Conservation (phyloP, 2,888 invertebrate genomes). For the Norana najaformis region DNA sequence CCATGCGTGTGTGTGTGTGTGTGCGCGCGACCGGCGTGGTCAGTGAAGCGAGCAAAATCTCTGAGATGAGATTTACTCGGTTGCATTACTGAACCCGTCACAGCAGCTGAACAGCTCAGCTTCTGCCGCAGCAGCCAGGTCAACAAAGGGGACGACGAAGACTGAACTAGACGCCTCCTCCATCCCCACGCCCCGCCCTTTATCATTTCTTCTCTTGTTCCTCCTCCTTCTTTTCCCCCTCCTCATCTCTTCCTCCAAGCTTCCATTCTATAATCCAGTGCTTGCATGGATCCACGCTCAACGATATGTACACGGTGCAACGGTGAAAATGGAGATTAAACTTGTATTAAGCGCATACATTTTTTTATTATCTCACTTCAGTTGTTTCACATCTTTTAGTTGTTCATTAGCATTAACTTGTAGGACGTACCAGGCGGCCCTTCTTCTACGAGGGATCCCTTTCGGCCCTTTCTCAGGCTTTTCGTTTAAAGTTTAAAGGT, state of each 20-base stretch:
- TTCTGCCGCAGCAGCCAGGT: not conserved
- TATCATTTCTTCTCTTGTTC: not conserved
- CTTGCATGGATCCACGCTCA: not conserved
- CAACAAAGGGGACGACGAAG: not conserved
- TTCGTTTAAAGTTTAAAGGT: no score
- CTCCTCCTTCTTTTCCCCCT: not conserved
- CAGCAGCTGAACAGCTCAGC: not conserved
- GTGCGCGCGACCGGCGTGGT: not conserved
- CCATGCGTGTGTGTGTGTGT: not conserved
- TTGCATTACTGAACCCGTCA: not conserved
- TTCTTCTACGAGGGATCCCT: no score
- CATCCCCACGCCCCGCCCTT: no score
- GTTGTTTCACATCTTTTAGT: no score
- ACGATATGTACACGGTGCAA: not conserved
- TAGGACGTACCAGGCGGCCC: no score
- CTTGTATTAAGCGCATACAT: no score
- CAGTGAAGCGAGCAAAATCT: not conserved
- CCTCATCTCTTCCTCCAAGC: not conserved
- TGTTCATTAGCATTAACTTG: no score
- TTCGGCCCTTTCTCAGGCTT: no score
- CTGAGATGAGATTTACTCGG: slow-evolving; percentile 13
- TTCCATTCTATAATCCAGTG: not conserved
- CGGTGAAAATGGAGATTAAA: not conserved
- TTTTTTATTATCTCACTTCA: no score
- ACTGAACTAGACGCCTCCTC: not conserved